Percentiles rank a stretch among this genome's conserved stretches.
These are phyloP conservation scores for Muscicapa adusta DNA, from an alignment of 2,113 vertebrate species.

Conservation along the genomic window DNA sequence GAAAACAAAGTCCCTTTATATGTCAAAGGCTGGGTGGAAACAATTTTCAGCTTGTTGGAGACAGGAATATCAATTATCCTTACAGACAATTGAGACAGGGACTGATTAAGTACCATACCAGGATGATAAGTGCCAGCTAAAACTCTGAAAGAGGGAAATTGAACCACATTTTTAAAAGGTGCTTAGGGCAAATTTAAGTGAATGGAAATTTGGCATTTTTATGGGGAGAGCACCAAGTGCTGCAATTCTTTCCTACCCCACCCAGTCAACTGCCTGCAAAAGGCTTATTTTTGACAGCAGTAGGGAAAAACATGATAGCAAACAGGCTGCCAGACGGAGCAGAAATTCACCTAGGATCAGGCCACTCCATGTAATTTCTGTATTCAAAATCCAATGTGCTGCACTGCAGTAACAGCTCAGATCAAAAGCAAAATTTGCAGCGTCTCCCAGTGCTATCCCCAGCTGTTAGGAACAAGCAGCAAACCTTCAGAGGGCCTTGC, in stretches of 20 bases:
- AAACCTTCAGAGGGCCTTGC: neutral
- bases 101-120: constrained; percentile 8
- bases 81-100: neutral
- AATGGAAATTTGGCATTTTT: neutral
- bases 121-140: neutral
- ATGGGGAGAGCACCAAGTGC: neutral
- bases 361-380: neutral
- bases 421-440: neutral
- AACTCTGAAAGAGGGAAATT: neutral
- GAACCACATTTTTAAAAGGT: neutral
- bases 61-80: neutral
- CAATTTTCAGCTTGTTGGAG: constrained; percentile 15
- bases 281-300: neutral
- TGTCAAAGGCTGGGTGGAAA: neutral
- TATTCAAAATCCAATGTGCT: neutral
- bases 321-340: neutral
- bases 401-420: neutral
- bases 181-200: neutral
- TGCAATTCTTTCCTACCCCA: neutral
- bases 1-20: constrained; percentile 33
- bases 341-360: neutral
- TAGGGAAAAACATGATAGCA: neutral
- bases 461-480: neutral
- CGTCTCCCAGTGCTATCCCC: neutral
- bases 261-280: neutral